Evolutionary conservation across 1,140 invertebrate species (phyloP).

Genomic region (Apis laboriosa): DNA sequence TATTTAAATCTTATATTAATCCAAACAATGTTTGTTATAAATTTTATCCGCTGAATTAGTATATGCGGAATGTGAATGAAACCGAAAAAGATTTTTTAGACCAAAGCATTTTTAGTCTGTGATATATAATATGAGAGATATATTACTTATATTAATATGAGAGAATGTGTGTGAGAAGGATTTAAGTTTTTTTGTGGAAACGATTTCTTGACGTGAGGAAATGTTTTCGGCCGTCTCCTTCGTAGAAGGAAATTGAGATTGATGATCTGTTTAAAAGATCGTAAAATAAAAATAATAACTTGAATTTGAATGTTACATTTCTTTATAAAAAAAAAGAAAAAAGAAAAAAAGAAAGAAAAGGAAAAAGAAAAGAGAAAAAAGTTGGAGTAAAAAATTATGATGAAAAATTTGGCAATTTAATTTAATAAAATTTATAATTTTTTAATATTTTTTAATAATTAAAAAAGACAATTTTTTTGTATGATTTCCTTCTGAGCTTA

Average conservation of each 20-base stretch:
- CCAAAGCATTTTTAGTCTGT: conserved; percentile 82
- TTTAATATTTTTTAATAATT: conserved; percentile 6
- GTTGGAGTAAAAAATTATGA: conserved; percentile 17
- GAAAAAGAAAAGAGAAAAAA: not conserved
- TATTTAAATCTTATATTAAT: conserved; percentile 4
- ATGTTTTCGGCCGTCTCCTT: conserved; percentile 36
- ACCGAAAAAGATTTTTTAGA: conserved; percentile 73
- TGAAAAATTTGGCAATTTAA: conserved; percentile 9
- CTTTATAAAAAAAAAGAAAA: conserved; percentile 16
- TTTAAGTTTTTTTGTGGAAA: conserved; percentile 40
- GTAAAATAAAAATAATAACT: conserved; percentile 26
- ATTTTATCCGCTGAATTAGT: conserved; percentile 18
- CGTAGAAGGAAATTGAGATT: conserved; percentile 33
- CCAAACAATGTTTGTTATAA: conserved; percentile 12
- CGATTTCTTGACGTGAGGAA: conserved; percentile 18
- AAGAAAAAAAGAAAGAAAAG: not conserved
- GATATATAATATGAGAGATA: conserved; percentile 76
- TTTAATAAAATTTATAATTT: conserved; percentile 12
- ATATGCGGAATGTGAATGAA: conserved; percentile 42
- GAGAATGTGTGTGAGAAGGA: conserved; percentile 68
- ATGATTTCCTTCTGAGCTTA: not conserved
- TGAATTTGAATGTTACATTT: conserved; percentile 28
- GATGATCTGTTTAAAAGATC: conserved; percentile 41
- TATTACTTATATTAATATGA: conserved; percentile 65
- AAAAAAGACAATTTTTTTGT: not conserved